A percentile compares a stretch with the other conserved stretches of the same genome.
Conservation (phyloP, 1,140 invertebrate genomes). For the Drosophila nikananu region DNA sequence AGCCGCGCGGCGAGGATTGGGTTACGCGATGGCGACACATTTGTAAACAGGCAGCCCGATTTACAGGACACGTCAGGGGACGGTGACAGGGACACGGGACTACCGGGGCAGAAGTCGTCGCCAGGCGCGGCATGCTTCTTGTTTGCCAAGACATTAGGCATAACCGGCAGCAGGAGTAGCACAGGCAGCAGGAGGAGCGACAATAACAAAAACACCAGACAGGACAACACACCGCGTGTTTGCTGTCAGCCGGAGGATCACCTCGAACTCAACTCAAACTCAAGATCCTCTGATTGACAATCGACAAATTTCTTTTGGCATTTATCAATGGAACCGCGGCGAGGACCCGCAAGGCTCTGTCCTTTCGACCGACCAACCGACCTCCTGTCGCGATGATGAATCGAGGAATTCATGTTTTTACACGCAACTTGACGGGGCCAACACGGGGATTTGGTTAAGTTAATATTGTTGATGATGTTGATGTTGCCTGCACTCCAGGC, state of each 20-base stretch:
- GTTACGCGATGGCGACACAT: constrained; percentile 80
- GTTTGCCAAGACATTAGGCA: constrained; percentile 75
- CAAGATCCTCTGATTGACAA: constrained; percentile 70
- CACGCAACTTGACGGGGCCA: constrained; percentile 65
- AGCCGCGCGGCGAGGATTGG: constrained; percentile 68
- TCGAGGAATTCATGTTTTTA: constrained; percentile 73
- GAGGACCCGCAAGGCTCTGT: constrained; percentile 15
- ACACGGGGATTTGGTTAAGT: constrained; percentile 41
- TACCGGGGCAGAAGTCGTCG: constrained; percentile 62
- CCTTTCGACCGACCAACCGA: constrained; percentile 8
- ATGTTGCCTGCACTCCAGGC: constrained; percentile 12
- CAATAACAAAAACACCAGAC: constrained; percentile 59
- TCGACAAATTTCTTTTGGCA: constrained; percentile 76
- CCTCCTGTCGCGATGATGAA: constrained; percentile 61
- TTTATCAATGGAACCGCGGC: constrained; percentile 72
- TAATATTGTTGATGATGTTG: constrained; percentile 33
- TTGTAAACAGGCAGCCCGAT: constrained; percentile 77
- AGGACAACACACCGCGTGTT: constrained; percentile 57
- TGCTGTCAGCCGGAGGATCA: constrained; percentile 63
- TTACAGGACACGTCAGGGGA: constrained; percentile 49
- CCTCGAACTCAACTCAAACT: constrained; percentile 34
- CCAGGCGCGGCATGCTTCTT: constrained; percentile 67
- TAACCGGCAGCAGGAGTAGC: constrained; percentile 29
- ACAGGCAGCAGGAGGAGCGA: constrained; percentile 35
- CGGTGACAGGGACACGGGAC: constrained; percentile 15